phyloP scores from a whole-genome alignment of 2,113 vertebrate species.

The Vulpes vulpes region DNA sequence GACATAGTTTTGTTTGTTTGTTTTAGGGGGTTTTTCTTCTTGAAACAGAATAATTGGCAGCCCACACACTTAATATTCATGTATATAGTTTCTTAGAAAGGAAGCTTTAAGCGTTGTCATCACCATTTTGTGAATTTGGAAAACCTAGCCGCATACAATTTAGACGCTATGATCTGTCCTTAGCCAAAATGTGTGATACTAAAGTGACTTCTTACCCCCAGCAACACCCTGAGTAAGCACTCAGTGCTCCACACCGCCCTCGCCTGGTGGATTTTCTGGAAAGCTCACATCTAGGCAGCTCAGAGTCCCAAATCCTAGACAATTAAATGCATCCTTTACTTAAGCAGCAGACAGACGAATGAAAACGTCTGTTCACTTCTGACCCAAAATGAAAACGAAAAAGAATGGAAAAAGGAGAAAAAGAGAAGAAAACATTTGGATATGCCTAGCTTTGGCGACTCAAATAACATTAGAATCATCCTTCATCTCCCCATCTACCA shows the following conservation, averaged over 20 bases:
- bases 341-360: neutral
- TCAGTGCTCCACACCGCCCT: neutral
- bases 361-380: slow-evolving; percentile 78
- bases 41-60: neutral
- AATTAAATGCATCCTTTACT: neutral
- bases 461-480: slow-evolving; percentile 84
- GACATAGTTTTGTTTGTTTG: neutral
- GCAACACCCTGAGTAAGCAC: neutral
- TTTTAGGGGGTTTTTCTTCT: neutral
- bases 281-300: neutral
- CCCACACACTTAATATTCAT: neutral
- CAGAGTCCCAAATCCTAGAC: neutral
- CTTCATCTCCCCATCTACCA: slow-evolving; percentile 60
- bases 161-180: neutral
- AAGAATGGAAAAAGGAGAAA: neutral
- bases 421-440: slow-evolving; percentile 61
- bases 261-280: slow-evolving; percentile 1
- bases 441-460: slow-evolving; percentile 60
- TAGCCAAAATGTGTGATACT: neutral
- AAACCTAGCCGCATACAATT: neutral
- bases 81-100: neutral
- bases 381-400: neutral
- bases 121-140: slow-evolving; percentile 14
- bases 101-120: neutral
- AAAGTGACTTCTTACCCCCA: neutral